Evolutionary conservation across 2,113 vertebrate species (phyloP), one percentile per base, ranked within the genome.

Genomic region (Bothrops jararaca): DNA sequence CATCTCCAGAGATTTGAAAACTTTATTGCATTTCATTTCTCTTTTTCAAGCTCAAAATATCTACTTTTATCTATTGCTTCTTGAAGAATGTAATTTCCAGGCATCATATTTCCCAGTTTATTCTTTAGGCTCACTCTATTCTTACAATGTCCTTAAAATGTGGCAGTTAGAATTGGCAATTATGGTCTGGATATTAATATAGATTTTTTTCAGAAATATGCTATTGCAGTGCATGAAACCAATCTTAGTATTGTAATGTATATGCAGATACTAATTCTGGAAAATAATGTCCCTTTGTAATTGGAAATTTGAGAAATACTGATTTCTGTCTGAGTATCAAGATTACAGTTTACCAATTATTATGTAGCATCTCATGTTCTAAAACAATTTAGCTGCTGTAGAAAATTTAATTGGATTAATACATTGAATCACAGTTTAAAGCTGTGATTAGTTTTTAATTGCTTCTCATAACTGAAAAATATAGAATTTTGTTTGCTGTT

Each of bases 401-500:
- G 52, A 48, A 95, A 96, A 94, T 52, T 95, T 94, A 15, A 10
- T 94, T 94, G 91, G 6, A 91, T 94, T 92, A 88, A 95, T 91
- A n/a, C 86, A 92, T 34, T n/a, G 10, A 90, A 95, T 92, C 92
- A 91, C 56, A 92, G 86, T 91, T 57, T 0, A 18, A 80, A 34
- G 34, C 20, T 85, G 23, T 26, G n/a, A 60, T 91, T 89, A 42
- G 10, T 86, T 89, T 96, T 95, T 92, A 90, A 92, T 91, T 88
- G 22, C 57, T 90, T 89, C 92, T 80, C 57, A 90, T 90, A 92
- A 92, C 80, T 91, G 53, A 90, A 95, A 93, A 15, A 60, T 88
- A 74, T 18, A 39, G 13, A 93, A 86, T 95, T 92, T 89, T 56
- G 15, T 91, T 90, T 57, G 89, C 86, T 91, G 26, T 53, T 90